These are phyloP conservation scores for Callinectes sapidus DNA, from an alignment of 2,888 invertebrate species.

Conservation along the genomic window DNA sequence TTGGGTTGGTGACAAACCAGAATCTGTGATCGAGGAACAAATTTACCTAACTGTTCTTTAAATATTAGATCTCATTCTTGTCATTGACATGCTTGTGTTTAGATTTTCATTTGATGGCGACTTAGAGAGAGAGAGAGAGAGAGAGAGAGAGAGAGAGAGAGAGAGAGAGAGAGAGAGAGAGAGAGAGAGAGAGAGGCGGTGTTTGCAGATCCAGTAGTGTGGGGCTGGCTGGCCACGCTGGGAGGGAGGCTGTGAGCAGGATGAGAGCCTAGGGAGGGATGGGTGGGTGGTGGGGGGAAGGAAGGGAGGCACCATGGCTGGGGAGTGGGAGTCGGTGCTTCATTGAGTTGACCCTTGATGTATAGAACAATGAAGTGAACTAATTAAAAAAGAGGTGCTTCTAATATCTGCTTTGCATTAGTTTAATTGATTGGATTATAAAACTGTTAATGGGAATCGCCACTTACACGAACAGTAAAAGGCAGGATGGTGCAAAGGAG, in stretches of 20 bases:
- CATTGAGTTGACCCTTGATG: not conserved
- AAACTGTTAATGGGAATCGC: conserved; percentile 30
- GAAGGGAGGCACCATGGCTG: not conserved
- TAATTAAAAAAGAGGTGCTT: not conserved
- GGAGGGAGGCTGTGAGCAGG: not conserved
- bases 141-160: too few relatives aligned
- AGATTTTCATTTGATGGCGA: not conserved
- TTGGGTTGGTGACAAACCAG: not conserved
- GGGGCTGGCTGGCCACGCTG: not conserved
- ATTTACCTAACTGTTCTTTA: not conserved
- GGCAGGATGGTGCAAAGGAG: not conserved
- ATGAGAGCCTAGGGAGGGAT: not conserved
- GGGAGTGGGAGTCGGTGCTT: not conserved
- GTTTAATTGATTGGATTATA: conserved; percentile 16
- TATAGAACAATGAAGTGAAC: conserved; percentile 19
- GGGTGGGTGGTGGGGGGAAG: not conserved
- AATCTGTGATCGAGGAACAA: not conserved
- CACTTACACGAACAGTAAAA: not conserved
- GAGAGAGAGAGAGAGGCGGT: not conserved
- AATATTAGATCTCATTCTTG: not conserved
- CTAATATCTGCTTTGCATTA: conserved; percentile 16
- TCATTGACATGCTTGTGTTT: not conserved
- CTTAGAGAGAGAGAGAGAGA: not conserved
- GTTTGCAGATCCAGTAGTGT: not conserved
- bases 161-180: too few relatives aligned